A percentile compares a stretch with the other conserved stretches of the same genome.
These are phyloP conservation scores for Mycogona germanica DNA, from an alignment of 2,888 invertebrate species.

Conservation along the genomic window DNA sequence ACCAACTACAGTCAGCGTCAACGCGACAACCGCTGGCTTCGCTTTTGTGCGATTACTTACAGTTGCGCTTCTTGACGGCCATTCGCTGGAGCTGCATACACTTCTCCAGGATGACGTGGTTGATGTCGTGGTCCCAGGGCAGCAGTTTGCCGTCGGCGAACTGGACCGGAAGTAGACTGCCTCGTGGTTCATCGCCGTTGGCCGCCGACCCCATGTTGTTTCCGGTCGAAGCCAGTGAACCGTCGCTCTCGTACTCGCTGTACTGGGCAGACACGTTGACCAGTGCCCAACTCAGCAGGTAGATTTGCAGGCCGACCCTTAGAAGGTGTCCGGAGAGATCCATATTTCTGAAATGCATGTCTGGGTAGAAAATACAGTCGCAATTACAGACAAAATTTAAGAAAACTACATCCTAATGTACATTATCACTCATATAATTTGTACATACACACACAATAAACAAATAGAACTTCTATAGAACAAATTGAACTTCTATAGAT, in stretches of 20 bases:
- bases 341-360: slow-evolving; percentile 4
- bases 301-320: slow-evolving; percentile 4
- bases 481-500: too few species aligned
- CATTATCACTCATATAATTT: too few species aligned
- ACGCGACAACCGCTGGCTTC: too few species aligned
- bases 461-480: too few species aligned
- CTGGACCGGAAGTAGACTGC: neutral
- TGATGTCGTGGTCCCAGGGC: slow-evolving; percentile 12
- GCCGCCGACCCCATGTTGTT: neutral
- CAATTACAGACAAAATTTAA: too few species aligned
- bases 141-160: neutral
- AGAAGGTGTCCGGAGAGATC: slow-evolving; percentile 1
- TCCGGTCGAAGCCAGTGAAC: neutral
- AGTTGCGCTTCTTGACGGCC: slow-evolving; percentile 15
- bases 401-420: too few species aligned
- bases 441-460: too few species aligned
- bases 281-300: slow-evolving; percentile 7
- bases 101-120: slow-evolving; percentile 13
- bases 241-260: slow-evolving; percentile 12
- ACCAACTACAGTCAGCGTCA: too few species aligned
- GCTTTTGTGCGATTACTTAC: too few species aligned
- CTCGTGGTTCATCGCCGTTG: neutral
- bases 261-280: slow-evolving; percentile 1
- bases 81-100: slow-evolving; percentile 13
- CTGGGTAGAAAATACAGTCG: too few species aligned